A percentile compares a stretch with the other conserved stretches of the same genome.
Conservation (phyloP, 1,140 invertebrate species). For the Temnothorax curvispinosus region DNA sequence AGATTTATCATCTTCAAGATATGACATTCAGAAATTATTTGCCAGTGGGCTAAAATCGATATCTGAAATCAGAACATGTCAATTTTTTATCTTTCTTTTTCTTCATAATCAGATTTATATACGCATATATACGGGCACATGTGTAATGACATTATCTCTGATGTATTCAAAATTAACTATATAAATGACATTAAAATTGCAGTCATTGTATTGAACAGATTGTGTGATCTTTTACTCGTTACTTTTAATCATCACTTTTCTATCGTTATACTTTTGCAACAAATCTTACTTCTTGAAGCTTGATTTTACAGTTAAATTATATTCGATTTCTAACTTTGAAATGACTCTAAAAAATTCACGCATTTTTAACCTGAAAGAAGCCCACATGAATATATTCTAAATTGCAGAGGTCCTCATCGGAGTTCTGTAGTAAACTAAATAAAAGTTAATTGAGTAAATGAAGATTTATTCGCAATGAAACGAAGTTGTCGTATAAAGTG, state of each 20-base stretch:
- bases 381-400: conserved; percentile 52
- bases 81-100: background rate
- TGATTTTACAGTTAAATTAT: background rate
- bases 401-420: conserved; percentile 45
- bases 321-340: conserved; percentile 11
- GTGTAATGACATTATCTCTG: background rate
- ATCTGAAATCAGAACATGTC: background rate
- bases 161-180: background rate
- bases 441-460: conserved; percentile 58
- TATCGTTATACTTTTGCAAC: background rate
- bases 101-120: background rate
- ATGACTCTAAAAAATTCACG: conserved; percentile 3
- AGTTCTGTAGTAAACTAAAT: conserved; percentile 49
- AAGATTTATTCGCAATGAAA: conserved; percentile 61
- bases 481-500: conserved; percentile 53
- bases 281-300: background rate
- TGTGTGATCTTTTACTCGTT: background rate
- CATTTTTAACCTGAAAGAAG: conserved; percentile 1
- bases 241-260: background rate
- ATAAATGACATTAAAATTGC: background rate
- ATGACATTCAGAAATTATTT: background rate
- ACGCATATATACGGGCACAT: background rate
- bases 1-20: background rate
- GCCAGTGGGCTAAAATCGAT: background rate
- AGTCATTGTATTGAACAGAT: background rate